Evolutionary conservation across 1,140 invertebrate genomes (phyloP), one percentile per base, ranked within the genome.

Genomic region (Protaetia brevitarsis): DNA sequence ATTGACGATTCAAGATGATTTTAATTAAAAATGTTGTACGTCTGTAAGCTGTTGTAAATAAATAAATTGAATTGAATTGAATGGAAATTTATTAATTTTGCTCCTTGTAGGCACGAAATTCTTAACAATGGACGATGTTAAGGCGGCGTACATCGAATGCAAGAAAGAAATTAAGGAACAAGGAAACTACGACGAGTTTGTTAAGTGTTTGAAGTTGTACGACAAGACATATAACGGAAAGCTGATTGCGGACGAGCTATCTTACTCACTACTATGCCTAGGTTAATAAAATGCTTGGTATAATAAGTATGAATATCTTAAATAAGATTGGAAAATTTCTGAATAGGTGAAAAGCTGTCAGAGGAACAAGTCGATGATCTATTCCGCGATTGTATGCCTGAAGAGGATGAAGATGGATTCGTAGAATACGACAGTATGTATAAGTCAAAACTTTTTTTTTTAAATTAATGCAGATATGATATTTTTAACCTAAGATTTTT

Each of bases 201-300:
- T 88, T 74, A 90, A 91, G 76, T 89, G 87, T 72, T 81, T 91
- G 71, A 92, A 91, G 77, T 84, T 89, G 41, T 90, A 89, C 80
- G 89, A 91, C 80, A 88, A 90, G 73, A 82, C 84, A 71, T 89
- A 89, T 67, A 87, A 90, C 72, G 90, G 89, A 66, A 88, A 86
- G 76, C 89, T 91, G 82, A 81, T 88, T 73, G 80, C 81, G 27
- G 89, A 86, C 75, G 89, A 91, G 77, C 77, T 92, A 67, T 81
- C 83, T 66, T 88, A 92, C 79, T 86, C 89, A 19, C 80, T 92
- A 19, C 78, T 88, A 37, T 83, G 86, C 66, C 79, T 91, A 41
- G 89, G 87, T 88, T 79, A 79, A 62, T 10, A 5, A 34, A 10
- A n/a, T 62, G 4, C 13, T 31, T 62, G 11, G 7, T 3, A 63